Conservation (phyloP, 2,797 vertebrate genomes). For the Hyperoplus lanceolatus region DNA sequence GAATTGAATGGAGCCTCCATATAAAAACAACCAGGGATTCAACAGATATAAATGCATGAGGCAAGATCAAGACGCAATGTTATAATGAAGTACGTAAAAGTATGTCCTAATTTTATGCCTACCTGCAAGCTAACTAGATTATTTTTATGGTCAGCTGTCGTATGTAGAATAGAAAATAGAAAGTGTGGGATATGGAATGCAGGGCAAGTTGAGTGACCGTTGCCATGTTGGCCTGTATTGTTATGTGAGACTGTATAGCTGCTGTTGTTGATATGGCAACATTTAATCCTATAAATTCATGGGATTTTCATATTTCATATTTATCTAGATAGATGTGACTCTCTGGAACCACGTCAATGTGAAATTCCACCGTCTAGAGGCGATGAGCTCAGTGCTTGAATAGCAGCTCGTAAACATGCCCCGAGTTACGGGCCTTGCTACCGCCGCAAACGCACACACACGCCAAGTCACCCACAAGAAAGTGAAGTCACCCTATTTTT, state of each 20-base stretch:
- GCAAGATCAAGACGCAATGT: no score
- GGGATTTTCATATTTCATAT: slow-evolving; percentile 26
- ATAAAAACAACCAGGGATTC: no score
- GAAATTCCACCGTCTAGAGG: slow-evolving; percentile 19
- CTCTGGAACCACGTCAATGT: slow-evolving; percentile 19
- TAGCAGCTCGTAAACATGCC: slow-evolving; percentile 53
- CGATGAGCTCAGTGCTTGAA: slow-evolving; percentile 40
- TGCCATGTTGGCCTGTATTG: not conserved
- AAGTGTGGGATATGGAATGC: no score
- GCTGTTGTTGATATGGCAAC: slow-evolving; percentile 43
- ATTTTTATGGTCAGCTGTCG: no score
- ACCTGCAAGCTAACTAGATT: no score
- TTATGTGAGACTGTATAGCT: slow-evolving; percentile 49
- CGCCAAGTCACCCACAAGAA: not conserved
- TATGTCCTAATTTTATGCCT: no score
- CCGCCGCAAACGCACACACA: slow-evolving; percentile 13
- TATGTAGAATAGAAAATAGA: no score
- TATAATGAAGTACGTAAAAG: no score
- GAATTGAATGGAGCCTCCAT: no score
- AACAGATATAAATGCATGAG: no score
- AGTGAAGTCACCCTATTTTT: no score
- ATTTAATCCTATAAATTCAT: slow-evolving; percentile 32
- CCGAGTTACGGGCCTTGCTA: slow-evolving; percentile 5
- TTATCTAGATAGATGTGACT: slow-evolving; percentile 25
- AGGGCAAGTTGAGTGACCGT: no score